These are phyloP conservation scores for Notiomystis cincta DNA, from an alignment of 2,113 vertebrate species.

Conservation along the genomic window DNA sequence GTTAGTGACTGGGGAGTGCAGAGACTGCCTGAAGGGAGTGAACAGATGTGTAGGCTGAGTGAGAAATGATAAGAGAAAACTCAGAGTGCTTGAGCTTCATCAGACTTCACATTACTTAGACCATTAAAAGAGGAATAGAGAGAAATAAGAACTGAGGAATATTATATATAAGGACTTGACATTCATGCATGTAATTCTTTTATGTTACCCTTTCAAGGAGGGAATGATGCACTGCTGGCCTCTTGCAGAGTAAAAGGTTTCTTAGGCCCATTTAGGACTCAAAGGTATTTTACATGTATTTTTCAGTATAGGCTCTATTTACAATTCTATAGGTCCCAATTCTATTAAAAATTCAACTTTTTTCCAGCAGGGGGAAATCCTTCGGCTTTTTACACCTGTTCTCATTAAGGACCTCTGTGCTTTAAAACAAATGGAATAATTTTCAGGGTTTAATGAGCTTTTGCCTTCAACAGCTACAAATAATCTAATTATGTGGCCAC, in stretches of 20 bases:
- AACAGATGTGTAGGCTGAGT: conserved; percentile 45
- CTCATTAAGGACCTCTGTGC: conserved; percentile 1
- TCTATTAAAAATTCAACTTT: not conserved
- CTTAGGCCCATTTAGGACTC: not conserved
- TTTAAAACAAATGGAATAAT: conserved; percentile 38
- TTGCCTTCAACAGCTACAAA: conserved; percentile 46
- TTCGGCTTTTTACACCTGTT: conserved; percentile 7
- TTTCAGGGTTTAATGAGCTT: conserved; percentile 29
- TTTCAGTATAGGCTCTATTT: not conserved
- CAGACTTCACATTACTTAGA: not conserved
- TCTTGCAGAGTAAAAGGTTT: not conserved
- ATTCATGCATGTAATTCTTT: not conserved
- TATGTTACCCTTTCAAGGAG: not conserved
- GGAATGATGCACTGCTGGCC: not conserved
- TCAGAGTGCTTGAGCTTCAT: not conserved
- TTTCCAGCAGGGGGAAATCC: not conserved
- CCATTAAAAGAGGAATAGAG: not conserved
- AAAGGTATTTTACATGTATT: not conserved
- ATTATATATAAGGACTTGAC: not conserved
- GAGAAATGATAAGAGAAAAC: conserved; percentile 34
- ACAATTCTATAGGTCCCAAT: not conserved
- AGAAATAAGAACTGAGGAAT: not conserved
- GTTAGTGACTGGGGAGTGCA: conserved; percentile 2
- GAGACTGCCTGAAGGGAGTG: conserved; percentile 25
- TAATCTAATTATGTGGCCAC: conserved; percentile 51